Conservation (phyloP, 2,797 vertebrate species). For the Cheirogaleus major region DNA sequence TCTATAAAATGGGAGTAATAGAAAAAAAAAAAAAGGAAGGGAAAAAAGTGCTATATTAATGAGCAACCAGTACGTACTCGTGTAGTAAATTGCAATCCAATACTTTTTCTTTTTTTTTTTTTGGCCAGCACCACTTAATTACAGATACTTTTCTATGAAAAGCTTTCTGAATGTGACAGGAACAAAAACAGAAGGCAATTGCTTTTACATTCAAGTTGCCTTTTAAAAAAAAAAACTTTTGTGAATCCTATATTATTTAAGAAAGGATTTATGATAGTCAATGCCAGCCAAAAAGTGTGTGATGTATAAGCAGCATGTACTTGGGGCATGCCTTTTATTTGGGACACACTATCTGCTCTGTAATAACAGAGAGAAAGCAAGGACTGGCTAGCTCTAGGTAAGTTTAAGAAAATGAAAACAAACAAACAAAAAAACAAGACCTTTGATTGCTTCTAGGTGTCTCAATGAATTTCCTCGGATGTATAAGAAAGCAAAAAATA, state of each 20-base stretch:
- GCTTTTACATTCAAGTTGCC: not conserved
- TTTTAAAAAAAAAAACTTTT: not conserved
- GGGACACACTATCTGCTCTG: not conserved
- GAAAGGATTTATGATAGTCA: not conserved
- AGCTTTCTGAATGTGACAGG: not conserved
- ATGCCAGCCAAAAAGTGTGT: not conserved
- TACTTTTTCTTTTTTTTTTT: not conserved
- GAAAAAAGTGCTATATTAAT: not conserved
- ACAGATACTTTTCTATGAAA: constrained; percentile 50
- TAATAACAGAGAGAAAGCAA: not conserved
- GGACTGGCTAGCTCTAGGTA: not conserved
- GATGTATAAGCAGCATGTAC: not conserved
- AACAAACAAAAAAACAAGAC: not conserved
- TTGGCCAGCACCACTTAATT: not conserved
- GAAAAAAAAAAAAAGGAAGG: not conserved
- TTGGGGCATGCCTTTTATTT: not conserved
- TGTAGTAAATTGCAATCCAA: not conserved
- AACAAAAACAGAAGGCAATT: constrained; percentile 16
- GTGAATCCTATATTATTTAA: not conserved
- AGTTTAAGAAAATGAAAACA: not conserved
- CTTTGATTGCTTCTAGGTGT: not conserved
- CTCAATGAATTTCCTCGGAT: not conserved
- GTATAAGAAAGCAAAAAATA: not conserved
- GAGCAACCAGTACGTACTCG: not conserved
- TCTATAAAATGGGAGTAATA: constrained; percentile 60